Evolutionary conservation across 1,140 invertebrate species (phyloP).

Genomic region (Tribolium madens): DNA sequence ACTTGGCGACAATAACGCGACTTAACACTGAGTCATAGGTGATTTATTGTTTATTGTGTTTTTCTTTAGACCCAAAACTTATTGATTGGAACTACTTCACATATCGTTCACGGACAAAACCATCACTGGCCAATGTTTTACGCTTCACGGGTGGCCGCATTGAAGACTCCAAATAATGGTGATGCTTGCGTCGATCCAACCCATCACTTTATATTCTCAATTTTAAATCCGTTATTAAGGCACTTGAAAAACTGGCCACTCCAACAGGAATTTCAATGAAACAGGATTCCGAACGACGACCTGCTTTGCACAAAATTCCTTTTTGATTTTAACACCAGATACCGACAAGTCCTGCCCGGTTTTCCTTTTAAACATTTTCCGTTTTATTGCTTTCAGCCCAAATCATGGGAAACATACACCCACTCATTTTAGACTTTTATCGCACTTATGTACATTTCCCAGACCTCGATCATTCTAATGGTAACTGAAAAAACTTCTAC

Average conservation of each 20-base stretch:
- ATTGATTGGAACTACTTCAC: constrained; percentile 36
- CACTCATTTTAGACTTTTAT: not conserved
- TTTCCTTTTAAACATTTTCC: constrained; percentile 17
- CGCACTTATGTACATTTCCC: not conserved
- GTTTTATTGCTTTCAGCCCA: not conserved
- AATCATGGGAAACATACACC: constrained; percentile 2
- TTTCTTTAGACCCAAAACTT: constrained; percentile 17
- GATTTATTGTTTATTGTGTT: constrained; percentile 37
- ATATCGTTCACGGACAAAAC: constrained; percentile 31
- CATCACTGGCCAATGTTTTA: constrained; percentile 35
- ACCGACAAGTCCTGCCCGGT: constrained; percentile 2
- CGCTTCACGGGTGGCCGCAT: constrained; percentile 35
- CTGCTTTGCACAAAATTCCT: constrained; percentile 20
- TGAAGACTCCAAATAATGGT: constrained; percentile 27
- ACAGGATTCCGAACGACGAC: constrained; percentile 28
- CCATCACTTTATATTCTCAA: constrained; percentile 39
- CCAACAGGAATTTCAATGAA: constrained; percentile 34
- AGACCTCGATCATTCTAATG: not conserved
- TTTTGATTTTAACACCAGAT: constrained; percentile 32
- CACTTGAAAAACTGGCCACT: constrained; percentile 31
- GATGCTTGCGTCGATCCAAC: constrained; percentile 23
- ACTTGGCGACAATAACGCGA: not conserved
- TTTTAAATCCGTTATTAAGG: constrained; percentile 35
- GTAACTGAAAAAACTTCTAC: constrained; percentile 5
- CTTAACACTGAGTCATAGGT: constrained; percentile 16